phyloP scores from a whole-genome alignment of 2,888 invertebrate genomes.

The Agrochola litura region DNA sequence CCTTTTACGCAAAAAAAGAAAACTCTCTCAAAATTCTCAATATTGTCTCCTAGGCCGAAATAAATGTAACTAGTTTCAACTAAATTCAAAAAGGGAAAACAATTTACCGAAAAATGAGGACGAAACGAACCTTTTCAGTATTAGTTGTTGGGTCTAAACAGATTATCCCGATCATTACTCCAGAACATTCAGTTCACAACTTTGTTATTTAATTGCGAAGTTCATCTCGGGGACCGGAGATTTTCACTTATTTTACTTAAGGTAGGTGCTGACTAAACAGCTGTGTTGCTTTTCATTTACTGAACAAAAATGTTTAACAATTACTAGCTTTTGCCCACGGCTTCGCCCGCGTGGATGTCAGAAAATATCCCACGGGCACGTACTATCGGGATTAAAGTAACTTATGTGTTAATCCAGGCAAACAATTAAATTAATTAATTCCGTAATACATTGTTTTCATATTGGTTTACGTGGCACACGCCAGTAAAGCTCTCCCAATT shows the following conservation, averaged over 20 bases:
- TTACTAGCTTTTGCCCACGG: background rate
- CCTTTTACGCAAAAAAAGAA: conserved; percentile 7
- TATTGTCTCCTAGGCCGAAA: conserved; percentile 2
- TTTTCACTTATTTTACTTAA: conserved; percentile 17
- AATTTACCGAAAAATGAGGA: conserved; percentile 36
- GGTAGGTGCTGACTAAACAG: background rate
- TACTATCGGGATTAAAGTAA: no score
- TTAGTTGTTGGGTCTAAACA: conserved; percentile 47
- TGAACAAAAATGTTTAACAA: background rate
- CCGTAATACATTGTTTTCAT: no score
- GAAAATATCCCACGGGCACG: no score
- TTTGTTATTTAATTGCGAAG: conserved; percentile 61
- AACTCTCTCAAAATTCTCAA: background rate
- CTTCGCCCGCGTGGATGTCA: no score
- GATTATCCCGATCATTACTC: conserved; percentile 57
- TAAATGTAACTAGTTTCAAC: conserved; percentile 35
- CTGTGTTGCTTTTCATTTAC: background rate
- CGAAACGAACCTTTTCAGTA: conserved; percentile 31
- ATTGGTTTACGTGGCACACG: no score
- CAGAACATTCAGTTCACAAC: conserved; percentile 41
- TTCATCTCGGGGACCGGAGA: conserved; percentile 29
- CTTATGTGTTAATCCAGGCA: no score
- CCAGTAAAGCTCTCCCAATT: no score
- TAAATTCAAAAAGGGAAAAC: conserved; percentile 40
- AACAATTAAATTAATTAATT: no score